Base-by-base conservation (phyloP, 1,140 invertebrate genomes). In the Apolygus lucorum region DNA sequence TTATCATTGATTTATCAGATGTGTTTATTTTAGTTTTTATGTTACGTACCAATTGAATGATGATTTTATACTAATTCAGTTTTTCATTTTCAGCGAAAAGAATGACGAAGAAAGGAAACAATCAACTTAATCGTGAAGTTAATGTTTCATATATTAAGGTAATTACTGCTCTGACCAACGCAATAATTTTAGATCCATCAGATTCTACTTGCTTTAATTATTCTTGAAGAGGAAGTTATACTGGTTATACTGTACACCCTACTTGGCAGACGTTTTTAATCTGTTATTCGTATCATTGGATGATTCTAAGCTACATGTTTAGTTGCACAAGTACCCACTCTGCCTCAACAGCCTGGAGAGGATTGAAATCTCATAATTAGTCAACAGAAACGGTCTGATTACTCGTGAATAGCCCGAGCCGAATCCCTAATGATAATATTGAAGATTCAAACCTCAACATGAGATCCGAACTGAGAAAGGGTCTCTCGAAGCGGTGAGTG, bases 401-500 rank as follows among this genome's bases (percentile, higher is more conserved):
- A 4, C 54, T 14, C 22, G 2, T 59, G 11, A 59, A 59, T 59
- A 22, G 54, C 54, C 22, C 54, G 54, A 59, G 22, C 4, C 54
- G 22, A 59, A 59, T 17, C 54, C 22, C 54, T 17, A 59, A 17
- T 24, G 54, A 59, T 24, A 24, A 17, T 59, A 59, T 59, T 59
- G 54, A 59, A 59, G 22, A 17, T 42, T 42, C 34, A 42, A 59
- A 21, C 54, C 54, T 21, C 22, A 22, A 17, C 54, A 59, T 11
- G 34, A 49, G 34, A 49, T n/a, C 34, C 34, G 17, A 42, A 42
- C 4, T 8, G 34, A 42, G 34, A 42, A 17, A 42, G 4, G 54
- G 54, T 24, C 22, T 17, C 22, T 21, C 8, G 54, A 59, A 59
- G 54, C 54, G 54, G 54, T 59, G 54, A 59, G 54, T 59, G 54